Base-by-base conservation (phyloP, 2,113 vertebrate species). In the Proteles cristata region DNA sequence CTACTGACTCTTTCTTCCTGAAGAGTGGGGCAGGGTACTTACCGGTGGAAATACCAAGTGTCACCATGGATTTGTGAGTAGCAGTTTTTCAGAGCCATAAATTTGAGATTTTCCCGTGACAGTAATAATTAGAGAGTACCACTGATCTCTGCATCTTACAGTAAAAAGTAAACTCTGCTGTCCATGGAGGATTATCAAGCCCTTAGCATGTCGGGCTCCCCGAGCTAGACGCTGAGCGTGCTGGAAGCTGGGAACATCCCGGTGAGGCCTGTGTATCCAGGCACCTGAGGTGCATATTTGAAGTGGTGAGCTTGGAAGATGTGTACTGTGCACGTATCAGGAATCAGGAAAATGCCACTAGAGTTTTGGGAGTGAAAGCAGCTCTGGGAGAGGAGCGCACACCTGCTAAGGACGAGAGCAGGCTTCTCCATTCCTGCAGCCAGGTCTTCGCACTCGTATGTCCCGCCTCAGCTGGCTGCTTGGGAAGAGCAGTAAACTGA, bases 131-230 rank as follows among this genome's bases (percentile, higher is more conserved):
- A 73, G 35, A 95, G 96, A 88, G 21, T 11, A 55, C 35, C 11
- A 21, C n/a, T 73, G 2, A 74, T 93, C 4, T 43, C 10, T 58
- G 1, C 25, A 73, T 73, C 66, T 96, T 82, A 45, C 9, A 66
- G 50, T 69, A 79, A 88, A 96, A 94, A 73, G 39, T 55, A 81
- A 66, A 35, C 26, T 48, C 19, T 65, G 5, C 25, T 61, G 6
- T 89, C 80, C 88, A 7, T 28, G 85, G 71, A 71, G 73, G 17
- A 10, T 94, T 96, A n/a, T 87, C 61, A 93, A 95, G 43, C 45
- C 43, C 73, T 7, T 84, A 14, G 19, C 58, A 58, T 6, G 74
- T 45, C 73, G 69, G 33, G 76, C 50, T 43, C 21, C 48, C 21
- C 12, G 26, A 15, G 43, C 45, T 65, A 31, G 17, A 86, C 15